Base-by-base conservation (phyloP, 2,888 invertebrate species). In the Drosophila ezoana region DNA sequence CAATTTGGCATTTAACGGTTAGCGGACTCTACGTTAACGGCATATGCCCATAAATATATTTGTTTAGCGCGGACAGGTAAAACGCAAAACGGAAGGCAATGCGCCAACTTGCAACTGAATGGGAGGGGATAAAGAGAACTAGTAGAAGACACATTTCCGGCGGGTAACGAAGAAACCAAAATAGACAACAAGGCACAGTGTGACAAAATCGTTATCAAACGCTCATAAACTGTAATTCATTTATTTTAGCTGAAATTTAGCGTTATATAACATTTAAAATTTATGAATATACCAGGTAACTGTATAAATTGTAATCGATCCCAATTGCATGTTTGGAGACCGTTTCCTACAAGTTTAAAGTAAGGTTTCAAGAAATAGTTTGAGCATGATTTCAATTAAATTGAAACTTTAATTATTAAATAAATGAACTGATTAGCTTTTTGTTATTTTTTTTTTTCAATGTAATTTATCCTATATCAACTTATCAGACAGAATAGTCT, bases 1-100 rank as follows among this genome's bases (percentile, higher is more conserved):
- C 81, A 78, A 88, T 86, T 85, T 83, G 74, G 68, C 76, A 71
- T 86, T 81, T 83, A 80, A 76, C 84, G 72, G 83, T 79, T 81
- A 63, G 68, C 60, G 56, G 60, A 62, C 80, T 45, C 38, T 52
- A 41, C 40, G 40, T 52, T 69, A 84, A 78, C 79, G 87, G 81
- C 52, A 69, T 63, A 60, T 72, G 49, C 48, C 58, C 64, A 59
- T 74, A 60, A 68, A 66, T 67, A 47, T 69, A 68, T 81, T 78
- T 74, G 69, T 47, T 61, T 70, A 86, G 77, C 43, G 51, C 80
- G 45, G 52, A 62, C 67, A 82, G 73, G 85, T 87, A 81, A 62
- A 74, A 76, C 58, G 60, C 59, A 62, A 70, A 79, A 59, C 74
- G 69, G 75, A 66, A 65, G 66, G 60, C 75, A 59, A 61, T 63